Evolutionary conservation across 2,797 vertebrate genomes (phyloP), one percentile per base, ranked within the genome.

Genomic region (Fistularia tabacaria): DNA sequence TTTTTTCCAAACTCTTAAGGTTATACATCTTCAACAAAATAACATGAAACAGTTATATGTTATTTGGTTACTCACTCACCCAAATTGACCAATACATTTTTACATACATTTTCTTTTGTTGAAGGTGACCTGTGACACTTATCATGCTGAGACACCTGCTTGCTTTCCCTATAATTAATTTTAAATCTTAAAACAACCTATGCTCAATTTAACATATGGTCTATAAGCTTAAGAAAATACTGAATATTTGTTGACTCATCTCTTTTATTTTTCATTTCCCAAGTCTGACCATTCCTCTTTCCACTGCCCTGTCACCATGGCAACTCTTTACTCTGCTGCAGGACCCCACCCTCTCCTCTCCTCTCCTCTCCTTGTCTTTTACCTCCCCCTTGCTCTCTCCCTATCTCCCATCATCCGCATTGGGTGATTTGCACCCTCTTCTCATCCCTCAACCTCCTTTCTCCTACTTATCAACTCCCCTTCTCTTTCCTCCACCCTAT

Each of bases 251-350:
- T 40, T 40, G 39, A 36, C 10, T 40, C 13, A 11, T 45, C 36
- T 58, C 80, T 87, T 82, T 83, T 82, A 53, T 76, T 82, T 85
- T 79, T 82, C 74, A 84, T 82, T 85, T 71, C 69, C 64, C 69
- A 62, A 84, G 80, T 87, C 81, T 88, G 86, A 87, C 88, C 86
- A 83, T 88, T 79, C 84, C 80, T 84, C 74, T 86, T 75, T 84
- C 71, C 36, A 63, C 81, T 80, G 86, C 80, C 40, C 81, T 81
- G 87, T 91, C 87, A 82, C 89, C 88, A 91, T 91, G 83, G 90
- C 85, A 92, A 91, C 90, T 84, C 74, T 77, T 86, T 83, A 86
- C 86, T 89, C 81, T 89, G 85, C 90, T 86, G 88, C 90, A 91
- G 88, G 86, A 91, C 89, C 88, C 88, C 89, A 85, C 89, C 89